phyloP scores from a whole-genome alignment of 2,797 vertebrate genomes.

The Gymnoscopelus braueri region DNA sequence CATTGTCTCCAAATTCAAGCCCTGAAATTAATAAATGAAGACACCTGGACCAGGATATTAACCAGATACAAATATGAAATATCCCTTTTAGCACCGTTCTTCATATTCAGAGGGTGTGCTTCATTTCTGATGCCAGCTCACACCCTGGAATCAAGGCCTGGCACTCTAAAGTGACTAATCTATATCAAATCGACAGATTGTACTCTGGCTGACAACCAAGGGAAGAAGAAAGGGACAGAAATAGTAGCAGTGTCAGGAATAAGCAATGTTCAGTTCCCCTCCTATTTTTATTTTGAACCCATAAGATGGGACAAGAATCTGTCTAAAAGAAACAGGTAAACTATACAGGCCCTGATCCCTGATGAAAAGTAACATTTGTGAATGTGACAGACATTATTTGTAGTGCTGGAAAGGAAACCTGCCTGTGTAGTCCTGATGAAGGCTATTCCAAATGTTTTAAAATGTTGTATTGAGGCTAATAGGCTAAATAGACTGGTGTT shows the following conservation, averaged over 20 bases:
- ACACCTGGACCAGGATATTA: no score
- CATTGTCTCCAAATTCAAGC: no score
- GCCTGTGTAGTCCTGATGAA: no score
- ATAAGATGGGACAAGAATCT: constrained; percentile 35
- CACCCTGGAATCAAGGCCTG: constrained; percentile 31
- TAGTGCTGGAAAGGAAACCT: neutral
- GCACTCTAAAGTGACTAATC: constrained; percentile 48
- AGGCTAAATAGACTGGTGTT: neutral
- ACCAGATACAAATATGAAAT: neutral
- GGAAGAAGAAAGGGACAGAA: constrained; percentile 55
- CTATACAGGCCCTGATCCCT: neutral
- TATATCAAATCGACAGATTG: constrained; percentile 64
- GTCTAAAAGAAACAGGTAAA: constrained; percentile 8
- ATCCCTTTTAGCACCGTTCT: constrained; percentile 6
- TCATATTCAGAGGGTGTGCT: neutral
- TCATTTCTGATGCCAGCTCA: constrained; percentile 15
- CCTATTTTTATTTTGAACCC: constrained; percentile 45
- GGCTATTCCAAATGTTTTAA: constrained; percentile 11
- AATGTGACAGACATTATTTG: constrained; percentile 33
- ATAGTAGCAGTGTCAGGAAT: constrained; percentile 68
- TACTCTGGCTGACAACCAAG: constrained; percentile 54
- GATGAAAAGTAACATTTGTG: constrained; percentile 23
- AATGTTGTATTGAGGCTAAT: neutral
- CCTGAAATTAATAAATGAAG: no score
- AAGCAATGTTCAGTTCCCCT: constrained; percentile 35